These are phyloP conservation scores for Nemotelus pantherinus DNA, from an alignment of 2,888 invertebrate species.

Conservation along the genomic window DNA sequence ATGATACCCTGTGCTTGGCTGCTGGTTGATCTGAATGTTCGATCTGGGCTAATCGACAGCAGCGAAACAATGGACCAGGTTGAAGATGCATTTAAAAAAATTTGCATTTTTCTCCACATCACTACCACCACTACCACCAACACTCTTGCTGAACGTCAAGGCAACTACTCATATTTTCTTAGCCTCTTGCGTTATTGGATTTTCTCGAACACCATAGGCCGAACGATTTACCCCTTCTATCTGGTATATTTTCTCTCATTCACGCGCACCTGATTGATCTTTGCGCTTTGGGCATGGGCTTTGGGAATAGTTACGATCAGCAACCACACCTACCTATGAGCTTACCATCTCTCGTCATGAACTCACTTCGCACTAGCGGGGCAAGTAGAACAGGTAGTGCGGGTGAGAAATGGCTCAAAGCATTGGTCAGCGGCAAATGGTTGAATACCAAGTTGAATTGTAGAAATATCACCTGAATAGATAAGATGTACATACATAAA, in stretches of 20 bases:
- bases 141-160: not conserved
- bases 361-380: too few species aligned
- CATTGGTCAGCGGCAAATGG: too few species aligned
- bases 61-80: conserved; percentile 34
- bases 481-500: too few species aligned
- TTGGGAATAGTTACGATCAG: not conserved
- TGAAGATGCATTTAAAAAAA: conserved; percentile 31
- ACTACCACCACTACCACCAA: not conserved
- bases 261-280: too few species aligned
- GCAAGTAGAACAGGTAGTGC: too few species aligned
- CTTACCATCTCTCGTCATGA: too few species aligned
- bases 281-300: not conserved
- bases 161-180: not conserved
- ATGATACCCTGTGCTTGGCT: too few species aligned
- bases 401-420: too few species aligned
- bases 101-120: conserved; percentile 26
- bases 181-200: not conserved
- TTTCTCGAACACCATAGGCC: not conserved
- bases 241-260: conserved; percentile 20
- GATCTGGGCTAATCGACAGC: conserved; percentile 33
- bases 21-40: conserved; percentile 24
- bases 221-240: not conserved
- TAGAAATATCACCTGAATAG: too few species aligned
- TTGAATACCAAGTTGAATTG: too few species aligned
- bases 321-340: conserved; percentile 14